These are phyloP conservation scores for Gymnoscopelus microlampas DNA, from an alignment of 2,797 vertebrate genomes.

Conservation along the genomic window DNA sequence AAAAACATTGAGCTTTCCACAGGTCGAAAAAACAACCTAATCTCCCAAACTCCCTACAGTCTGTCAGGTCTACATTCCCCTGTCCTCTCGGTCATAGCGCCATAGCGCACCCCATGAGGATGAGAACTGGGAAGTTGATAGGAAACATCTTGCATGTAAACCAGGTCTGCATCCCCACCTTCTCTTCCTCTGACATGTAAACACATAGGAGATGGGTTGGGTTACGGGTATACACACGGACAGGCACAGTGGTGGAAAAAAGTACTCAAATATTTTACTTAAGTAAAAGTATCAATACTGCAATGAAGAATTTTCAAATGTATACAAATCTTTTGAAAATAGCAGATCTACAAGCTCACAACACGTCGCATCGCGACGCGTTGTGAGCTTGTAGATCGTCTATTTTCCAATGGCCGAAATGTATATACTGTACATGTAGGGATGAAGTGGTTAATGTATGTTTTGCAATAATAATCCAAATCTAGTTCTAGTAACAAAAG, in stretches of 20 bases:
- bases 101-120: slow-evolving; percentile 33
- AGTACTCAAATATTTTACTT: too few species aligned
- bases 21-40: slow-evolving; percentile 7
- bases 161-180: slow-evolving; percentile 60
- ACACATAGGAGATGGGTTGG: slow-evolving; percentile 44
- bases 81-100: slow-evolving; percentile 32
- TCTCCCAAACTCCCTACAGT: slow-evolving; percentile 21
- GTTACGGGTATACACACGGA: slow-evolving; percentile 24
- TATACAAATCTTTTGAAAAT: too few species aligned
- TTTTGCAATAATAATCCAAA: too few species aligned
- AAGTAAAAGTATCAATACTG: too few species aligned
- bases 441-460: too few species aligned
- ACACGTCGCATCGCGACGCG: too few species aligned
- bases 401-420: too few species aligned
- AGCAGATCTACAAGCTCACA: too few species aligned
- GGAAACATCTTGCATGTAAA: slow-evolving; percentile 77
- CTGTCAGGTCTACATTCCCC: slow-evolving; percentile 31
- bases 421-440: too few species aligned
- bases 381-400: too few species aligned
- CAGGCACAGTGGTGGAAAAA: background rate
- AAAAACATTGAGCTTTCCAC: background rate
- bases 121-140: slow-evolving; percentile 54
- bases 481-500: too few species aligned
- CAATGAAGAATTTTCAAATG: too few species aligned
- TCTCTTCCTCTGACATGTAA: slow-evolving; percentile 64